Base-by-base conservation (phyloP, 2,888 invertebrate genomes). In the Plutella xylostella region DNA sequence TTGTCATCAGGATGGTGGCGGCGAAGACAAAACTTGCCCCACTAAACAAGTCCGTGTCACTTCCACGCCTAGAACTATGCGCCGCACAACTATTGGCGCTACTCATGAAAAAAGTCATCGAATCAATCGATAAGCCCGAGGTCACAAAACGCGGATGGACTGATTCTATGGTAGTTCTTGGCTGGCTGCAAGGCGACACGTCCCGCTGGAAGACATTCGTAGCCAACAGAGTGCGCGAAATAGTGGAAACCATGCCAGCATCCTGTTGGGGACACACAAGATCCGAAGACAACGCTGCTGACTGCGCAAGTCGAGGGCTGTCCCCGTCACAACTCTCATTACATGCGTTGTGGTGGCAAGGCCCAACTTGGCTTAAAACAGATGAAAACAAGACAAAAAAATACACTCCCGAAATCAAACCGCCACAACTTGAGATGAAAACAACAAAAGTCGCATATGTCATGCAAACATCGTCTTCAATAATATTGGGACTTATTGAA, bases 201-300 rank as follows among this genome's bases (percentile, higher is more conserved):
- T 31, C 17, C 4, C 44, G 50, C 7, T 53, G 51, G 55, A 53
- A 53, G 18, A 43, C 49, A 9, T 55, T 53, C 41, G 53, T 55
- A 7, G 50, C 53, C 1, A 54, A 55, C 21, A 22, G 54, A 37
- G 47, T 50, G 1, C 31, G 15, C n/a, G 17, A 50, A 15, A 49
- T 51, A 14, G 22, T 6, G 14, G 11, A 38, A 4, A n/a, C 47
- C 6, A 46, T 51, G 20, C 43, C 48, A 4, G 9, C 50, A 18
- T 15, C 14, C 17, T 34, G 38, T 18, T 49, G 50, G 48, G 35
- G 34, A 19, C 48, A 49, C 41, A 42, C 52, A 12, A 48, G 48
- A n/a, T 52, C 51, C 3, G 43, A 30, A 7, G 48, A 52, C 11
- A 54, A 54, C 17, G 46, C 49, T 3, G 49, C 50, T 3, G 52